Percentiles rank a stretch among this genome's conserved stretches.
Conservation (phyloP, 2,113 vertebrate species). For the Poicephalus gulielmi region DNA sequence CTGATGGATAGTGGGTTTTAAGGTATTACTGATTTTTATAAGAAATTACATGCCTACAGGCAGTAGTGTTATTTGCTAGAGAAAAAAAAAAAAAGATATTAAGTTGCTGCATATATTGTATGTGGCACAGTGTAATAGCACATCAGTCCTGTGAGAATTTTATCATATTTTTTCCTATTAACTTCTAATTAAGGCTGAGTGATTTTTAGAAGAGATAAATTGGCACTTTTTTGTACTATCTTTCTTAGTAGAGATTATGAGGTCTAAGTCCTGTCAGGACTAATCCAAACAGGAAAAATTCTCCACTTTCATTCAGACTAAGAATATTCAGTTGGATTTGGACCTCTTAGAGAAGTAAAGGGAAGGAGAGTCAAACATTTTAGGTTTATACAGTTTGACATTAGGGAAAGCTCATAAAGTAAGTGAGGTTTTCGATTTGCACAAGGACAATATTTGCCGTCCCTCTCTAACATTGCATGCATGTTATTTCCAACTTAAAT, state of each 20-base stretch:
- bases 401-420: not conserved
- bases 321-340: not conserved
- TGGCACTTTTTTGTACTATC: not conserved
- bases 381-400: not conserved
- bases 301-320: not conserved
- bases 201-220: not conserved
- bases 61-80: not conserved
- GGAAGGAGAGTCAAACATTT: not conserved
- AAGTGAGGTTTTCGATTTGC: rapidly evolving
- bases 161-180: not conserved
- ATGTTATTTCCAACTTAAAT: not conserved
- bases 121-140: not conserved
- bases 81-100: not conserved
- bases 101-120: not conserved
- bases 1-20: not conserved
- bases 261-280: not conserved
- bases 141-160: not conserved
- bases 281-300: not conserved
- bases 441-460: not conserved
- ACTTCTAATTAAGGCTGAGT: not conserved
- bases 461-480: not conserved
- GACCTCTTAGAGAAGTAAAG: not conserved
- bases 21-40: not conserved
- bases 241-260: not conserved
- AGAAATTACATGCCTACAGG: not conserved